Evolutionary conservation across 2,888 invertebrate species (phyloP).

Genomic region (Megaustenia siamemsis): DNA sequence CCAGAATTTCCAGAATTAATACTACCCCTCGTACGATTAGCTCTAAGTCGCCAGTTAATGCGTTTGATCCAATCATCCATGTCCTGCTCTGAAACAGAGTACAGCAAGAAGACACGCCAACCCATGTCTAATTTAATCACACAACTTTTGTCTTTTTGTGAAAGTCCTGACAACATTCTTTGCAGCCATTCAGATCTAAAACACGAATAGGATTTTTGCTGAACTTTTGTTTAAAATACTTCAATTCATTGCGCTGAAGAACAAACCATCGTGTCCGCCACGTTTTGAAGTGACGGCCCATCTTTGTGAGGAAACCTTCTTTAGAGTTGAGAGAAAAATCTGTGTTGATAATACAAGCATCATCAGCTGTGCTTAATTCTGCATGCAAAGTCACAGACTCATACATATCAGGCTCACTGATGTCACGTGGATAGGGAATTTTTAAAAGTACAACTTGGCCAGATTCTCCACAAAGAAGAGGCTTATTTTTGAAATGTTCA

Average conservation of each 20-base stretch:
- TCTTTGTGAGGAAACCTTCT: constrained; percentile 77
- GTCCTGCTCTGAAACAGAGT: constrained; percentile 73
- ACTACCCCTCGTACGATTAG: constrained; percentile 49
- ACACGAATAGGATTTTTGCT: constrained; percentile 70
- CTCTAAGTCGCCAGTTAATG: constrained; percentile 73
- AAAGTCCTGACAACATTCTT: constrained; percentile 66
- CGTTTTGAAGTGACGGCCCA: constrained; percentile 74
- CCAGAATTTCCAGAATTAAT: constrained; percentile 43
- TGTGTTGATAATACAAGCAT: constrained; percentile 57
- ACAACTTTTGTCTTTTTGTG: constrained; percentile 65
- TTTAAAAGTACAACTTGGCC: constrained; percentile 73
- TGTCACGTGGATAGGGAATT: constrained; percentile 73
- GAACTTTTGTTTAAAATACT: constrained; percentile 74
- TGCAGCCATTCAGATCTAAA: constrained; percentile 74
- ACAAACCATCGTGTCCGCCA: constrained; percentile 78
- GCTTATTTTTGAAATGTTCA: constrained; percentile 76
- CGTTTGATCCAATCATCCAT: constrained; percentile 76
- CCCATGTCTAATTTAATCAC: constrained; percentile 73
- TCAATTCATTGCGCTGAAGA: constrained; percentile 73
- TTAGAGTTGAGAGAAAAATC: constrained; percentile 76
- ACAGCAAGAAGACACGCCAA: constrained; percentile 76
- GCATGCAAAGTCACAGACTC: constrained; percentile 76
- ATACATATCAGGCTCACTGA: constrained; percentile 75
- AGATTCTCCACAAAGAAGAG: constrained; percentile 77
- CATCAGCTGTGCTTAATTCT: constrained; percentile 69